Evolutionary conservation across 2,888 invertebrate genomes (phyloP).

Genomic region (Scaptomyza polygonia): DNA sequence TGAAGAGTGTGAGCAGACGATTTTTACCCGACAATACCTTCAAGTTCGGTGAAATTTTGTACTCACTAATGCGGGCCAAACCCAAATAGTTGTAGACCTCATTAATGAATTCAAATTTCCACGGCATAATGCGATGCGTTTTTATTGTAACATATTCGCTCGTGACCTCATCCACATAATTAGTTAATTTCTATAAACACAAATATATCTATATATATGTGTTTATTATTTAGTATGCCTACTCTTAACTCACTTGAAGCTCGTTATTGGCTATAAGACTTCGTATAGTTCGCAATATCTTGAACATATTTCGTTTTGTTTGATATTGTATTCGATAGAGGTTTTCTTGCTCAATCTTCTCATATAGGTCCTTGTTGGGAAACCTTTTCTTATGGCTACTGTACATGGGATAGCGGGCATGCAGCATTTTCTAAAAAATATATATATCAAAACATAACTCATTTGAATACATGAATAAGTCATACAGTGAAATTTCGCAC

Average conservation of each 20-base stretch:
- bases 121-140: conserved; percentile 82
- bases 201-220: background rate
- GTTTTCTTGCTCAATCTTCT: conserved; percentile 61
- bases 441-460: background rate
- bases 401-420: conserved; percentile 80
- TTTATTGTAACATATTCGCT: conserved; percentile 81
- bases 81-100: conserved; percentile 82
- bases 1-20: conserved; percentile 62
- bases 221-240: background rate
- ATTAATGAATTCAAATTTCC: conserved; percentile 83
- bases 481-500: conserved; percentile 73
- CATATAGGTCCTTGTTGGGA: conserved; percentile 55
- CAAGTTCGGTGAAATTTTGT: conserved; percentile 47
- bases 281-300: conserved; percentile 74
- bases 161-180: conserved; percentile 79
- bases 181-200: conserved; percentile 67
- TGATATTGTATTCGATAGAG: conserved; percentile 81
- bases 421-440: conserved; percentile 80
- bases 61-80: conserved; percentile 80
- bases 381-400: conserved; percentile 59
- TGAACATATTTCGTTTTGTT: conserved; percentile 80
- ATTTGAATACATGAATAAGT: background rate
- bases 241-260: conserved; percentile 14
- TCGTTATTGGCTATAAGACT: conserved; percentile 47
- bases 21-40: conserved; percentile 46